Evolutionary conservation across 2,113 vertebrate genomes (phyloP), one percentile per base, ranked within the genome.

Genomic region (Leucopsar rothschildi): DNA sequence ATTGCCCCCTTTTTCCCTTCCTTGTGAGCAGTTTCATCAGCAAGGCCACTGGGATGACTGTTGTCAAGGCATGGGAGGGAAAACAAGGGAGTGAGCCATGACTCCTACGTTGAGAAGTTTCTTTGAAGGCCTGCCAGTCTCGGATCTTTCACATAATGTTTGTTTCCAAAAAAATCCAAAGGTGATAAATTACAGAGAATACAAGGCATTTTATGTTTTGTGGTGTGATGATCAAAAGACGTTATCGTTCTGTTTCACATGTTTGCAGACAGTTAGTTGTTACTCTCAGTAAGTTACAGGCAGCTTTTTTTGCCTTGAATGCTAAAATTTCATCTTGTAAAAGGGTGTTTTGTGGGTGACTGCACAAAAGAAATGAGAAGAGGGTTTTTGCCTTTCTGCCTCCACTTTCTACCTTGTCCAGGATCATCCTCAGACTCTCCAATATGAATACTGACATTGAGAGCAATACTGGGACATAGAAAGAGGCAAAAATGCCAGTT

Each of bases 211-310:
- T 86, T 91, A 50, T 80, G 70, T 59, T 94, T 95, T 95, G 77
- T 78, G 68, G 60, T 88, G 77, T 75, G 68, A 88, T 91, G 96
- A 97, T 96, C 94, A 97, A 96, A 97, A 90, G 82, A 64, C 55
- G 69, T 86, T 96, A 86, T 82, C 60, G 20, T 91, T 92, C 75
- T 10, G 2, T 82, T 94, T 94, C 45, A 53, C 80, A 49, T 82
- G 77, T 78, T 96, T 92, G 72, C 88, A 93, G 86, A 73, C 76
- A 92, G 75, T 60, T 75, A 63, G 83, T 71, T 95, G 68, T 86
- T 94, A 53, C 25, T 75, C 31, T 6, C 5, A 17, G 35, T 69
- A 92, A 81, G 20, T 76, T 92, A 87, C 60, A 83, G 45, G 45
- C 68, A 87, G 73, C 15, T 95, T 91, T 60, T 94, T 66, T 2